Conservation (phyloP, 1,140 invertebrate species). For the Brachionus koreanus region DNA sequence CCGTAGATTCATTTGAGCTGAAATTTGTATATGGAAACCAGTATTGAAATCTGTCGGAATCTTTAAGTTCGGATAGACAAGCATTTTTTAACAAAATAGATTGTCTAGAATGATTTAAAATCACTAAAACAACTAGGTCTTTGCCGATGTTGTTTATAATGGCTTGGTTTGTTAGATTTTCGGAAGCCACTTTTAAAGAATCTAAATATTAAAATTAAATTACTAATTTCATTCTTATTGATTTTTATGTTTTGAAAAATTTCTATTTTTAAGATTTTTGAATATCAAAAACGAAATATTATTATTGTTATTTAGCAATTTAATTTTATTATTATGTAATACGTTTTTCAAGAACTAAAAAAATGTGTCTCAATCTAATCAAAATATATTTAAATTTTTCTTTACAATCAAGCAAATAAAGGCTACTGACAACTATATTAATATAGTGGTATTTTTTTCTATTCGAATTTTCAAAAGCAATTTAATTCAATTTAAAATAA, state of each 20-base stretch:
- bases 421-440: not conserved
- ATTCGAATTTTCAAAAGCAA: too few relatives aligned
- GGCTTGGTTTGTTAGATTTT: not conserved
- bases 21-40: conserved; percentile 19
- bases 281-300: not conserved
- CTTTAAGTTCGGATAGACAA: not conserved
- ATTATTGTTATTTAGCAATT: not conserved
- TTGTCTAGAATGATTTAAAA: not conserved
- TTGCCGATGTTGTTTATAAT: not conserved
- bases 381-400: not conserved
- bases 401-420: not conserved
- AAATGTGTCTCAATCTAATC: not conserved
- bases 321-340: not conserved
- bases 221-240: not conserved
- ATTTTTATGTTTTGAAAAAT: not conserved
- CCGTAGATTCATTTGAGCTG: not conserved
- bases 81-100: not conserved
- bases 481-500: too few relatives aligned
- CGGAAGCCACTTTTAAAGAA: not conserved
- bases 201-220: not conserved
- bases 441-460: not conserved
- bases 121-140: conserved; percentile 21
- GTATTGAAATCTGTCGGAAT: not conserved
- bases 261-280: not conserved
- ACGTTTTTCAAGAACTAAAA: not conserved